Evolutionary conservation across 2,113 vertebrate species (phyloP), one percentile per base, ranked within the genome.

Genomic region (Variabilichromis moorii): DNA sequence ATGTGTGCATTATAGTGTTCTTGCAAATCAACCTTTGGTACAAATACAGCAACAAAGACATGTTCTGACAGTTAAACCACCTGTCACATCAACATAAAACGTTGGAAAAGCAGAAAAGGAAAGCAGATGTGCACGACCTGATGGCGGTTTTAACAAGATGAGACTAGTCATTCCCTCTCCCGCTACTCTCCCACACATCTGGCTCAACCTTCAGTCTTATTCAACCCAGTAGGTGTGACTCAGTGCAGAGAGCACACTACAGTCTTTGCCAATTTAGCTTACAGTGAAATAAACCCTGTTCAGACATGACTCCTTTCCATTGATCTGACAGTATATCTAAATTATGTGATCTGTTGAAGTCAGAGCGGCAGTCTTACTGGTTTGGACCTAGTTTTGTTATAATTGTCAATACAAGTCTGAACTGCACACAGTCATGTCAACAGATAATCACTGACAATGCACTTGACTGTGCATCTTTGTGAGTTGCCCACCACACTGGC

Each of bases 141-240:
- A 89, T 57, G 89, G 86, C 8, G 3, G 17, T 42, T 89, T 50
- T 31, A 79, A 37, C 91, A 92, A 87, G 93, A 89, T 78, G 59
- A 68, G 80, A 92, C 85, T 11, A 87, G 89, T 90, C 90, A 8
- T 80, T 80, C 9, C 66, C 83, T 50, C 17, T 78, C 73, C 71
- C 8, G 3, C 50, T 8, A 84, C 80, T 87, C 81, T 88, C 84
- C 71, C 92, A 85, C 84, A 91, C 93, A 93, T 91, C 87, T 93
- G 87, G 86, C 71, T 86, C 79, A 80, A 21, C 82, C 13, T 35
- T 68, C 35, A 5, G 40, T 57, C 54, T 90, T 84, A 92, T 66
- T 90, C 82, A 84, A 82, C 35, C 26, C 85, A 66, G 33, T 55
- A 53, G 40, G 35, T 78, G 28, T 93, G 76, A 86, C 61, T 91